These are phyloP conservation scores for Drosophila parthenogenetica DNA, from an alignment of 2,888 invertebrate species.

Conservation along the genomic window DNA sequence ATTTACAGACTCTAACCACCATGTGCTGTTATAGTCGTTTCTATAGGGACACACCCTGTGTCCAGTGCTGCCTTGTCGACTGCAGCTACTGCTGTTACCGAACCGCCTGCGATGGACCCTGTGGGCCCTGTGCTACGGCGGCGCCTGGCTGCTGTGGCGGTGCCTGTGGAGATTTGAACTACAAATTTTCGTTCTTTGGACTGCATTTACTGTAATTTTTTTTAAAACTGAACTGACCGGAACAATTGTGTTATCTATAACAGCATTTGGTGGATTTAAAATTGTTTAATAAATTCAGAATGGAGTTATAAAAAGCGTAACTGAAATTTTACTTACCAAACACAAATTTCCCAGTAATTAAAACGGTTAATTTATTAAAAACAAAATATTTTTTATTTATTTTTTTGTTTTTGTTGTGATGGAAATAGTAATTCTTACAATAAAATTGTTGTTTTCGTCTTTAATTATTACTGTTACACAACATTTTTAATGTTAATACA, in stretches of 20 bases:
- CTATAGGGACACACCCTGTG: constrained; percentile 62
- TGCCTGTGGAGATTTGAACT: constrained; percentile 49
- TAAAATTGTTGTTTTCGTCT: constrained; percentile 70
- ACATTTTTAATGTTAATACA: constrained; percentile 80
- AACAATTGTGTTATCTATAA: neutral
- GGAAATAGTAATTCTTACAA: constrained; percentile 79
- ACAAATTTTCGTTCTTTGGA: constrained; percentile 55
- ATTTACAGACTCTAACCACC: neutral
- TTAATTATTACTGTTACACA: constrained; percentile 78
- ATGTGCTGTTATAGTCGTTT: constrained; percentile 68
- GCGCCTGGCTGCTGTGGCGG: constrained; percentile 40
- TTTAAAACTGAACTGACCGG: neutral
- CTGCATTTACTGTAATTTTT: constrained; percentile 37
- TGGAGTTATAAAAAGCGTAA: neutral
- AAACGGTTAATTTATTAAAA: constrained; percentile 69
- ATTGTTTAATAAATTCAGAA: neutral
- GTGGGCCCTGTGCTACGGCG: constrained; percentile 42
- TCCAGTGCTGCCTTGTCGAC: constrained; percentile 65
- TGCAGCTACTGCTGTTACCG: constrained; percentile 61
- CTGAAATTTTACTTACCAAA: no score
- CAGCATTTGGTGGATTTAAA: constrained; percentile 14
- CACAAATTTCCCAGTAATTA: neutral
- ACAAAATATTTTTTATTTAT: constrained; percentile 74
- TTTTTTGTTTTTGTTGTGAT: constrained; percentile 52
- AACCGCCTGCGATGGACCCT: constrained; percentile 50